These are phyloP conservation scores for Echiichthys vipera DNA, from an alignment of 2,797 vertebrate species.

Conservation along the genomic window DNA sequence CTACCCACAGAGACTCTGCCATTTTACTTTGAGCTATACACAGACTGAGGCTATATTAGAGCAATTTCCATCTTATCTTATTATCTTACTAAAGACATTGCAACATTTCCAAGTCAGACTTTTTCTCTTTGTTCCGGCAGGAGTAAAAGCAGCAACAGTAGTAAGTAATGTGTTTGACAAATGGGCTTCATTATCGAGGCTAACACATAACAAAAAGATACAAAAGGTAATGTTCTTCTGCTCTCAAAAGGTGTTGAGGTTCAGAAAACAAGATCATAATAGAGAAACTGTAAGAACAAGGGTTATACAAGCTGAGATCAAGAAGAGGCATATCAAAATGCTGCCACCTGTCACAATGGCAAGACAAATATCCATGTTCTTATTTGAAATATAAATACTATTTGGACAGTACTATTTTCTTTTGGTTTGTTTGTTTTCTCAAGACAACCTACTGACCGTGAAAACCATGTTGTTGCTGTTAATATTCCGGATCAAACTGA, in stretches of 20 bases:
- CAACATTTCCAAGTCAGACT: constrained; percentile 26
- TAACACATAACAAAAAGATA: constrained; percentile 29
- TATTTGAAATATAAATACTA: background rate
- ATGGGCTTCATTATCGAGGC: constrained; percentile 51
- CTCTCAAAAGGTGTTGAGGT: background rate
- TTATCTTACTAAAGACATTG: constrained; percentile 43
- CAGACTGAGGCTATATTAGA: constrained; percentile 48
- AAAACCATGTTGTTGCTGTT: too few relatives aligned
- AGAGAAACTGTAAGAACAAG: background rate
- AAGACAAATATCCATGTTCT: background rate
- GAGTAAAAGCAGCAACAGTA: constrained; percentile 31
- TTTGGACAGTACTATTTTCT: too few relatives aligned
- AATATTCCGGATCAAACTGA: too few relatives aligned
- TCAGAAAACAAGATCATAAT: background rate
- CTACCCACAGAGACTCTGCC: background rate
- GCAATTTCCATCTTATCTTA: constrained; percentile 57
- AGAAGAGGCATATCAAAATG: background rate
- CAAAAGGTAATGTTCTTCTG: constrained; percentile 20
- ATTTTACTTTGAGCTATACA: constrained; percentile 31
- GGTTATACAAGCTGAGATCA: background rate
- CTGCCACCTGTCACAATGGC: background rate
- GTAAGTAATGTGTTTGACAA: constrained; percentile 51
- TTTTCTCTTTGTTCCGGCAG: constrained; percentile 19
- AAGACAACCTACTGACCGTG: too few relatives aligned
- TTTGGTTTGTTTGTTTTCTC: too few relatives aligned